Conservation (phyloP, 2,113 vertebrate species). For the Aix galericulata region DNA sequence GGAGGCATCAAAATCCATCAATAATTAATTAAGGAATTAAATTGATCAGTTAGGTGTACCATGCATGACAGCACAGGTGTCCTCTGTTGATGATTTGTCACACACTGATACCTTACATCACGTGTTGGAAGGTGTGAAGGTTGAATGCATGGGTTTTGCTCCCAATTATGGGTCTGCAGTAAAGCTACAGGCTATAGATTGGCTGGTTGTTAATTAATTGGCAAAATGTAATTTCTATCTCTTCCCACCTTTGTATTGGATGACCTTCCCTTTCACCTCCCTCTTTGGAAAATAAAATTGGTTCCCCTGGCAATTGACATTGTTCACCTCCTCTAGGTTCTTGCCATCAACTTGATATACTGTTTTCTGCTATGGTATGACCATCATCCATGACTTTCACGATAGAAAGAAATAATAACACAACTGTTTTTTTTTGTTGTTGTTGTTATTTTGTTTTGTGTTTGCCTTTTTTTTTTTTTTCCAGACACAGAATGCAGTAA, state of each 20-base stretch:
- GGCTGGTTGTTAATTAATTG: slow-evolving; percentile 38
- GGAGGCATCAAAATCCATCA: not conserved
- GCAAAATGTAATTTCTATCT: slow-evolving; percentile 31
- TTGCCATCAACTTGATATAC: slow-evolving; percentile 22
- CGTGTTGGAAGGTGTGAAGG: not conserved
- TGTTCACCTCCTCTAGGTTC: slow-evolving; percentile 7
- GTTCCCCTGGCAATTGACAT: slow-evolving; percentile 20
- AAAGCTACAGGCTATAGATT: slow-evolving; percentile 11
- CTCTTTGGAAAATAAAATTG: slow-evolving; percentile 39
- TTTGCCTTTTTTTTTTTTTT: not conserved
- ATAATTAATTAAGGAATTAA: slow-evolving; percentile 12
- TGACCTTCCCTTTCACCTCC: slow-evolving; percentile 20
- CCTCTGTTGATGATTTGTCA: not conserved
- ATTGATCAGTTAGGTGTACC: not conserved
- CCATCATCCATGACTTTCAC: not conserved
- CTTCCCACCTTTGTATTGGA: not conserved
- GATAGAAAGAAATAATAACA: not conserved
- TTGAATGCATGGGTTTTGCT: not conserved
- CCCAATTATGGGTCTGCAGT: slow-evolving; percentile 7
- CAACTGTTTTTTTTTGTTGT: not conserved
- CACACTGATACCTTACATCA: not conserved
- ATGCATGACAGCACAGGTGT: not conserved
- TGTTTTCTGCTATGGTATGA: not conserved
- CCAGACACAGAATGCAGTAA: not conserved
- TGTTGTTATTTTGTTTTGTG: not conserved